These are phyloP conservation scores for Tricholaema leucomelas DNA, from an alignment of 2,113 vertebrate genomes.

Conservation along the genomic window DNA sequence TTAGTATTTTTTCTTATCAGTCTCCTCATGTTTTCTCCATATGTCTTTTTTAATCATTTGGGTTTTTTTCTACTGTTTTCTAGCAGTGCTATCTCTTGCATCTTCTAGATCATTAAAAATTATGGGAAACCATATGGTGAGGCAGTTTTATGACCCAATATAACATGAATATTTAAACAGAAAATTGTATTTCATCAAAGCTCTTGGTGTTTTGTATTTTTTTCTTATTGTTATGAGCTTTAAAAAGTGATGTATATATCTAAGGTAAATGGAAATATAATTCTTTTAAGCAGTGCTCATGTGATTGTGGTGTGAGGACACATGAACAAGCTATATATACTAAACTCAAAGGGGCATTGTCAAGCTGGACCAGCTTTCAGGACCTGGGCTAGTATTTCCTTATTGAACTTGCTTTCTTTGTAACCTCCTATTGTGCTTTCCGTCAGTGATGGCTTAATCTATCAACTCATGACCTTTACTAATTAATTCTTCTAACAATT, in stretches of 20 bases:
- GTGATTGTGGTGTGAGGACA: background rate
- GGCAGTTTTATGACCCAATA: background rate
- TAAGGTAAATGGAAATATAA: background rate
- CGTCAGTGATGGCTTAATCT: background rate
- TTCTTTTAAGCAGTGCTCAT: background rate
- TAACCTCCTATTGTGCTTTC: background rate
- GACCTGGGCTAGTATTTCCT: background rate
- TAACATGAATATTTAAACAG: background rate
- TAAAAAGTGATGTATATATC: background rate
- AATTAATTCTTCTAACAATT: background rate
- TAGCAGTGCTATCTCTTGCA: background rate
- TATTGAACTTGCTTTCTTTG: background rate
- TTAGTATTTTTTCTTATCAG: background rate
- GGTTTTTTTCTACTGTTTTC: background rate
- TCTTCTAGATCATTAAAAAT: background rate
- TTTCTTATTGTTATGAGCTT: background rate
- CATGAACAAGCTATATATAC: fast-evolving
- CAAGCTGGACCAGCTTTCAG: background rate
- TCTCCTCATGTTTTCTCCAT: background rate
- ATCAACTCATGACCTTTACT: background rate
- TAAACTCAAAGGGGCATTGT: background rate
- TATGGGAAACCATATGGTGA: background rate
- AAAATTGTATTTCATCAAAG: background rate
- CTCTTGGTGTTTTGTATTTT: background rate
- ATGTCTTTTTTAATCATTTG: background rate